These are phyloP conservation scores for Chymomyza amoena DNA, from an alignment of 2,888 invertebrate genomes.

Conservation along the genomic window DNA sequence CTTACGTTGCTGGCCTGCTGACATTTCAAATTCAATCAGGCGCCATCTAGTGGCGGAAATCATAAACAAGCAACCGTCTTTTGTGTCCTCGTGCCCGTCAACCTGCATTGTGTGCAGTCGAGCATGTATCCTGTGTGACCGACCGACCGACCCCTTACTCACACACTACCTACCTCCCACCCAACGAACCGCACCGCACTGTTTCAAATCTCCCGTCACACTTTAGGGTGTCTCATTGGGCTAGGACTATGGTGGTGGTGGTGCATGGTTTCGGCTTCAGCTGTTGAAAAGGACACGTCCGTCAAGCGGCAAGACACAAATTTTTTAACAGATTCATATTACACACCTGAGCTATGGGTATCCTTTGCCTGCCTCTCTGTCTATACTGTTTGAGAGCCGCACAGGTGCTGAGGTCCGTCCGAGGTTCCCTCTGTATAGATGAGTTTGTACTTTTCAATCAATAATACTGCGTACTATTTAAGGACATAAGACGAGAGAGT, in stretches of 20 bases:
- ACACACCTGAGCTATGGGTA: neutral
- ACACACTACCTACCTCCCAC: neutral
- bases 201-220: too few species aligned
- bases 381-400: neutral
- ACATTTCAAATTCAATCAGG: slow-evolving; percentile 38
- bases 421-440: neutral
- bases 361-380: neutral
- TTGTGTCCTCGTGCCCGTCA: neutral
- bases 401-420: neutral
- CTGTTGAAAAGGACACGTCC: neutral
- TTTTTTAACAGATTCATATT: neutral
- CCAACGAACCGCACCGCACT: neutral
- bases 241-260: too few species aligned
- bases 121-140: neutral
- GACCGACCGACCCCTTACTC: too few species aligned
- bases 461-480: neutral
- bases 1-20: slow-evolving; percentile 16
- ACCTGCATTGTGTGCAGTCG: neutral
- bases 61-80: slow-evolving; percentile 32
- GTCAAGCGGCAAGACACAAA: neutral
- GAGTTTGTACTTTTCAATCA: neutral
- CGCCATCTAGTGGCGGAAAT: slow-evolving; percentile 62
- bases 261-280: neutral
- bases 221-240: neutral
- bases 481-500: neutral